Percentiles rank a stretch among this genome's conserved stretches.
Evolutionary conservation across 1,140 invertebrate genomes (phyloP).

Genomic region (Himalopsyche phryganea): DNA sequence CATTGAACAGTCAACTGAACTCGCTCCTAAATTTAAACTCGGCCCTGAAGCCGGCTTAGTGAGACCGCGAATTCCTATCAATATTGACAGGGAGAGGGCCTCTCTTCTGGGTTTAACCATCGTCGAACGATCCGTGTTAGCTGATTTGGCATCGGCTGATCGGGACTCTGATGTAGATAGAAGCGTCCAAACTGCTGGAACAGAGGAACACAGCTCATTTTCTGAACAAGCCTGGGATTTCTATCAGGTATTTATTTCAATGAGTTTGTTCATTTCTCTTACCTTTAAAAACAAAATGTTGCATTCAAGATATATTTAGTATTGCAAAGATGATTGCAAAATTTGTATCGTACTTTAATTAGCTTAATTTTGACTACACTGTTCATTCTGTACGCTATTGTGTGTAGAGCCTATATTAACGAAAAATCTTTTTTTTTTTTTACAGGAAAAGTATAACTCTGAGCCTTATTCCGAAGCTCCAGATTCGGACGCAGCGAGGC

Average conservation of each 20-base stretch:
- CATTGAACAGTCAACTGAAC: conserved; percentile 36
- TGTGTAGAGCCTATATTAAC: no score
- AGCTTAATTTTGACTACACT: no score
- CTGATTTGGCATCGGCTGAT: conserved; percentile 42
- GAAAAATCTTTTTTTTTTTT: conserved; percentile 42
- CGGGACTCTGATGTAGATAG: conserved; percentile 49
- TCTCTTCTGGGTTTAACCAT: conserved; percentile 44
- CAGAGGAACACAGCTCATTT: conserved; percentile 73
- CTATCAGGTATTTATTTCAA: conserved; percentile 59
- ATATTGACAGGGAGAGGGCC: conserved; percentile 43
- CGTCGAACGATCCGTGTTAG: conserved; percentile 43
- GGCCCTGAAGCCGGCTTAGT: conserved; percentile 53
- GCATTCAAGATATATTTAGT: no score
- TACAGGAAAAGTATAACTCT: conserved; percentile 85
- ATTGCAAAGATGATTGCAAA: no score
- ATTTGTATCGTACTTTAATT: no score
- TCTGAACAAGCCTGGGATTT: conserved; percentile 85
- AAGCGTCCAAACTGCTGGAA: conserved; percentile 50
- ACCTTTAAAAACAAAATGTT: no score
- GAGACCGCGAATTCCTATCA: conserved; percentile 42
- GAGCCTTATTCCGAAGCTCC: conserved; percentile 88
- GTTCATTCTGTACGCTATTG: no score
- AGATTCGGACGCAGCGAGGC: conserved; percentile 78
- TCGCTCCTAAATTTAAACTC: conserved; percentile 57
- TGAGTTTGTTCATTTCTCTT: no score